Conservation (phyloP, 2,113 vertebrate species). For the Trogon melanurus region DNA sequence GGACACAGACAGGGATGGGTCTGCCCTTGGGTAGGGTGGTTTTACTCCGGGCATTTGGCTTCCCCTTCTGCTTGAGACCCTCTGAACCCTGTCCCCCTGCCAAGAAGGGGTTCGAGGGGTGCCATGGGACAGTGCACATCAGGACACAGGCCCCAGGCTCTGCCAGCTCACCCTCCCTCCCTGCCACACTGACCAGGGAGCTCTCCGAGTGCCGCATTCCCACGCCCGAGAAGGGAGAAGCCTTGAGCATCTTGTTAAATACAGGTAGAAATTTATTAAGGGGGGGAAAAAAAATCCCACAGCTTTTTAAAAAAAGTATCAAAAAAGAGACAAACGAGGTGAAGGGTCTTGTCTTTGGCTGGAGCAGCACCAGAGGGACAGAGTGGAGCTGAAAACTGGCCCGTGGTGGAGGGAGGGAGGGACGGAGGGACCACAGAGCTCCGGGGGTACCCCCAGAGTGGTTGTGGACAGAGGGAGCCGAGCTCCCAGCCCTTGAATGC, state of each 20-base stretch:
- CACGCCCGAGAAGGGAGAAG: rapidly evolving
- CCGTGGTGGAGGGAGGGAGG: neutral
- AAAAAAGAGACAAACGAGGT: constrained; percentile 49
- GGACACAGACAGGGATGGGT: neutral
- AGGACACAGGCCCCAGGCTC: neutral
- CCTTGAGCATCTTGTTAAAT: neutral
- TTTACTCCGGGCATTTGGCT: neutral
- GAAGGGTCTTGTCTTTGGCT: constrained; percentile 8
- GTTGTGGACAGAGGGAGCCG: neutral
- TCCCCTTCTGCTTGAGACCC: neutral
- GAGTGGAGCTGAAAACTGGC: neutral
- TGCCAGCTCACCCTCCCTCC: neutral
- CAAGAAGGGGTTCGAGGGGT: neutral
- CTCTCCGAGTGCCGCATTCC: rapidly evolving
- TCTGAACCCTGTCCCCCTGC: neutral
- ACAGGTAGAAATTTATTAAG: constrained; percentile 61
- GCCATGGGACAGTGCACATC: rapidly evolving
- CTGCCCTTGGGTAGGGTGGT: neutral
- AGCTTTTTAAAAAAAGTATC: constrained; percentile 49
- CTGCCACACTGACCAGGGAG: neutral
- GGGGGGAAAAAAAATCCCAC: neutral
- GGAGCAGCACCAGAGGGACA: neutral
- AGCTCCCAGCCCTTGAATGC: neutral
- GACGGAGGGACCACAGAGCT: neutral
- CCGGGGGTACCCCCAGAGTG: neutral